Percentiles rank a stretch among this genome's conserved stretches.
These are phyloP conservation scores for Trachelipus rathkii DNA, from an alignment of 1,140 invertebrate genomes.

Conservation along the genomic window DNA sequence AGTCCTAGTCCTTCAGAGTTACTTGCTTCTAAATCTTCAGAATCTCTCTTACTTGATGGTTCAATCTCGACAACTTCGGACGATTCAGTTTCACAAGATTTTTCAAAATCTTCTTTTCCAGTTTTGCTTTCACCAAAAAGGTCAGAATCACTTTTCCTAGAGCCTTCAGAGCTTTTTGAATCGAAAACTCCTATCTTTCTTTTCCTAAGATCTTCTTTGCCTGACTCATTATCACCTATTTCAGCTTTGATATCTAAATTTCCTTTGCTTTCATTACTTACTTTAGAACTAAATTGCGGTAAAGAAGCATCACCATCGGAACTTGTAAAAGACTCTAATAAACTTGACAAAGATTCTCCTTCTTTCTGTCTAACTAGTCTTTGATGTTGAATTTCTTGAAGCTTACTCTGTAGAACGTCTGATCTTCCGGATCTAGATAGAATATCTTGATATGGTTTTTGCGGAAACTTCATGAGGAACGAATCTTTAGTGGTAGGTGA, in stretches of 20 bases:
- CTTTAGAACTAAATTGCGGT: constrained; percentile 11
- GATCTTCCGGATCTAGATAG: constrained; percentile 28
- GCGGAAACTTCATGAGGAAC: constrained; percentile 31
- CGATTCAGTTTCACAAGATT: constrained; percentile 18
- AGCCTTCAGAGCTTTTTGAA: constrained; percentile 23
- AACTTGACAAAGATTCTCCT: constrained; percentile 4
- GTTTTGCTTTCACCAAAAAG: constrained; percentile 19
- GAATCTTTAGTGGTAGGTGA: constrained; percentile 35
- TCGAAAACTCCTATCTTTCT: constrained; percentile 35
- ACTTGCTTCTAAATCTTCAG: constrained; percentile 33
- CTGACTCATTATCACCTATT: not conserved
- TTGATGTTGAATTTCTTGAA: constrained; percentile 35
- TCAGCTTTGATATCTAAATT: not conserved
- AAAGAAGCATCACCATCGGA: constrained; percentile 1
- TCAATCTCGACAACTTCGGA: not conserved
- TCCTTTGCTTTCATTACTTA: not conserved
- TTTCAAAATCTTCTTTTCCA: constrained; percentile 29
- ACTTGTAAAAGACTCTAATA: constrained; percentile 16
- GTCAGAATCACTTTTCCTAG: constrained; percentile 27
- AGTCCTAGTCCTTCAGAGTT: constrained; percentile 38
- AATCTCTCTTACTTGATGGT: constrained; percentile 34
- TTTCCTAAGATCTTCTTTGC: constrained; percentile 24
- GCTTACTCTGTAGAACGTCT: constrained; percentile 30
- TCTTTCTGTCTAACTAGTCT: constrained; percentile 30
- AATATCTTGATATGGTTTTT: constrained; percentile 34